Conservation (phyloP, 2,797 vertebrate genomes). For the Gymnopithys bicolor region DNA sequence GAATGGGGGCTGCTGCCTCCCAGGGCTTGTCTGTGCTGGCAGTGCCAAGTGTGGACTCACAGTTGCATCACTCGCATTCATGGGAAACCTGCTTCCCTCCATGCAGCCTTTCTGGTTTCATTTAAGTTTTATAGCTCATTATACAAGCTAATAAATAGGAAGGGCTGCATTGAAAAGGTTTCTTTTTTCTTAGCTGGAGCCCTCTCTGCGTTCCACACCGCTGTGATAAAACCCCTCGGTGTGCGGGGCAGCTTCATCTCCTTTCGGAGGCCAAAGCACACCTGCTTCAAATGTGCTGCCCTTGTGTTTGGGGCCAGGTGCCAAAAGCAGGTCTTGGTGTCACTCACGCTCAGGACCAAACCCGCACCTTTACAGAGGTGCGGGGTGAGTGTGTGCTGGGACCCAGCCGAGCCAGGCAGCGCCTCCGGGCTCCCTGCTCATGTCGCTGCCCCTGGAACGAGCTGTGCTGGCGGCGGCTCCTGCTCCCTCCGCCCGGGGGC, state of each 20-base stretch:
- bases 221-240: background rate
- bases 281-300: accelerated
- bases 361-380: background rate
- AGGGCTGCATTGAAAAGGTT: background rate
- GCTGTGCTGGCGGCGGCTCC: background rate
- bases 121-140: constrained; percentile 14
- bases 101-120: background rate
- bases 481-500: accelerated
- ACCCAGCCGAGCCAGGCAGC: background rate
- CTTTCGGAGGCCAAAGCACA: background rate
- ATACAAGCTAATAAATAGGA: constrained; percentile 24
- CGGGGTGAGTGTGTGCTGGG: background rate
- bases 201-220: accelerated
- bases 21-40: background rate
- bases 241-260: background rate
- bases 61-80: background rate
- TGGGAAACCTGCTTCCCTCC: background rate
- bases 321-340: background rate
- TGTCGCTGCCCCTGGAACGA: background rate
- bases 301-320: background rate
- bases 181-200: background rate
- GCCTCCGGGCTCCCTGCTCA: background rate
- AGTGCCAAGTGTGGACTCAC: background rate
- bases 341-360: background rate
- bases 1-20: background rate